These are phyloP conservation scores for Leptinotarsa peninsularis DNA, from an alignment of 2,888 invertebrate species.

Conservation along the genomic window DNA sequence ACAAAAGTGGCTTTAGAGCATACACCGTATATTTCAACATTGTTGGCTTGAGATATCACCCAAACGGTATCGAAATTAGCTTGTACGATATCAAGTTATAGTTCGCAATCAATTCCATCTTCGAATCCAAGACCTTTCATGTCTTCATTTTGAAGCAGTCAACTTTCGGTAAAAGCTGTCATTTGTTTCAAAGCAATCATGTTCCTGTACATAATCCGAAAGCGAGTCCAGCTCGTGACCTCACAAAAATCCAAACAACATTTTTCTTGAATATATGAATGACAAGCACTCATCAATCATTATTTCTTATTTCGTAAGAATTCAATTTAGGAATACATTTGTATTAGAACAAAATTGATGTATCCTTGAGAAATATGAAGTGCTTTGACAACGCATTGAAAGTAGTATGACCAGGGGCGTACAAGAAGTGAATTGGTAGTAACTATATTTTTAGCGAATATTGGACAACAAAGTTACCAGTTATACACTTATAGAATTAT, in stretches of 20 bases:
- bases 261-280: constrained; percentile 45
- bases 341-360: constrained; percentile 37
- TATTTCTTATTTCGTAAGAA: constrained; percentile 38
- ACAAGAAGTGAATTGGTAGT: not conserved
- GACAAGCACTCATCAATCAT: constrained; percentile 41
- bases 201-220: constrained; percentile 17
- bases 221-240: constrained; percentile 28
- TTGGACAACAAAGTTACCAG: too few species aligned
- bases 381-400: constrained; percentile 29
- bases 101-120: constrained; percentile 10
- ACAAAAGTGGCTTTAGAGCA: too few species aligned
- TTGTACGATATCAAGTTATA: not conserved
- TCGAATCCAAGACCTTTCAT: constrained; percentile 12
- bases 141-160: constrained; percentile 1
- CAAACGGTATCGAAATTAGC: not conserved
- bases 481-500: too few species aligned
- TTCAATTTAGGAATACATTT: constrained; percentile 39
- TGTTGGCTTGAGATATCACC: not conserved
- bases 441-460: too few species aligned
- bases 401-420: constrained; percentile 24
- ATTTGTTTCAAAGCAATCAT: constrained; percentile 10
- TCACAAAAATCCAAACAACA: constrained; percentile 43
- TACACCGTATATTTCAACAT: not conserved
- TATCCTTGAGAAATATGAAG: constrained; percentile 38
- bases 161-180: constrained; percentile 13